Percentiles rank a stretch among this genome's conserved stretches.
Evolutionary conservation across 2,888 invertebrate genomes (phyloP).

Genomic region (Xanthia togata): DNA sequence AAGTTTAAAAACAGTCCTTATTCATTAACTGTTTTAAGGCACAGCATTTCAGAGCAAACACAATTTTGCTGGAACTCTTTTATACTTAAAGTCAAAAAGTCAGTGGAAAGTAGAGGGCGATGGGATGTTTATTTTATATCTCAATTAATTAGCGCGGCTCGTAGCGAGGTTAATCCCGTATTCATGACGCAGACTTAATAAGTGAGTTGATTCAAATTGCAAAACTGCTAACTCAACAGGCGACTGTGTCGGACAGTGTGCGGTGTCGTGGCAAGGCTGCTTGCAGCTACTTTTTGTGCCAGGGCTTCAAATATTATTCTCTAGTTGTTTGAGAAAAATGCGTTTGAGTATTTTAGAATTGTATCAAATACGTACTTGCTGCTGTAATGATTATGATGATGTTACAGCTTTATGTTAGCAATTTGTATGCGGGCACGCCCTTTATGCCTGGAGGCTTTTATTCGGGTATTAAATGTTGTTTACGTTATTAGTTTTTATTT

Average conservation of each 20-base stretch:
- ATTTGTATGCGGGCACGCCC: too few relatives aligned
- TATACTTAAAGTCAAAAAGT: slow-evolving; percentile 64
- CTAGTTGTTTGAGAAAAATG: slow-evolving; percentile 12
- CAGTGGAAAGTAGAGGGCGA: slow-evolving; percentile 39
- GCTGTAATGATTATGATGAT: not conserved
- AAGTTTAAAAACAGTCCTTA: slow-evolving; percentile 55
- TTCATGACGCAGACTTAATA: slow-evolving; percentile 73
- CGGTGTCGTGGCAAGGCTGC: slow-evolving; percentile 5
- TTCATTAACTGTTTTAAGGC: slow-evolving; percentile 59
- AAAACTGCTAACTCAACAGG: slow-evolving; percentile 73
- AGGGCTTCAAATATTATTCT: slow-evolving; percentile 7
- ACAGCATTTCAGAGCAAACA: slow-evolving; percentile 41
- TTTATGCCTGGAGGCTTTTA: too few relatives aligned
- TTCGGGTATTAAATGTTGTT: too few relatives aligned
- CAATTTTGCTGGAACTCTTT: slow-evolving; percentile 57
- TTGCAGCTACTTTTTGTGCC: slow-evolving; percentile 23
- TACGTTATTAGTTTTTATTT: too few relatives aligned
- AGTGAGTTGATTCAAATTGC: slow-evolving; percentile 74
- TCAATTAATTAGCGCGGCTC: slow-evolving; percentile 71
- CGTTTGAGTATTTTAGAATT: not conserved
- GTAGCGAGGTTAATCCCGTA: slow-evolving; percentile 66
- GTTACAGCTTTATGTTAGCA: too few relatives aligned
- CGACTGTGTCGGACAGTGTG: slow-evolving; percentile 47
- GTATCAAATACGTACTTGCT: not conserved
- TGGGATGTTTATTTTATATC: slow-evolving; percentile 70